Evolutionary conservation across 92 coral and sea anemone species (phyloP).

Genomic region (Muricea muricata): DNA sequence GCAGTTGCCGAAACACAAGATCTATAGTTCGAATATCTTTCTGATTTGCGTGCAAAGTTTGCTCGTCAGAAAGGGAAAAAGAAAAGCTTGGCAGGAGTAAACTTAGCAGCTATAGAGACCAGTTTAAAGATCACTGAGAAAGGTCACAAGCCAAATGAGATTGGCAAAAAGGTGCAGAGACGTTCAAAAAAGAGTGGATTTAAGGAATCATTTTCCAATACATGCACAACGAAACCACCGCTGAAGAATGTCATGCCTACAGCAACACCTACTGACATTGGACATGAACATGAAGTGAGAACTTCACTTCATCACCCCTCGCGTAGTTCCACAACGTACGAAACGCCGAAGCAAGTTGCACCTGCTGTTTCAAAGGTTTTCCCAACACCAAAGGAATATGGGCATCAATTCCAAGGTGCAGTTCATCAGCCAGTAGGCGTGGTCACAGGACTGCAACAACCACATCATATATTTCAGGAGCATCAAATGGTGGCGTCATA

Average conservation of each 20-base stretch:
- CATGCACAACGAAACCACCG: not conserved
- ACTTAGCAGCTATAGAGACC: slow-evolving; percentile 33
- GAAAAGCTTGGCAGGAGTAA: slow-evolving; percentile 7
- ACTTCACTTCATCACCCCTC: not conserved
- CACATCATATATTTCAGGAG: too few relatives aligned
- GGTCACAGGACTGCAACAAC: too few relatives aligned
- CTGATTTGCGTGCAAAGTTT: slow-evolving; percentile 26
- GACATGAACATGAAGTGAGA: not conserved
- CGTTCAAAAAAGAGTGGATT: not conserved
- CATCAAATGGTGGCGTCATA: too few relatives aligned
- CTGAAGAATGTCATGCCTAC: not conserved
- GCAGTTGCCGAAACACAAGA: slow-evolving; percentile 45
- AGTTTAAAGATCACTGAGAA: slow-evolving; percentile 41
- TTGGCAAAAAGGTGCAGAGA: slow-evolving; percentile 26
- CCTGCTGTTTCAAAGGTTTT: not conserved
- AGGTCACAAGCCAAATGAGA: slow-evolving; percentile 43
- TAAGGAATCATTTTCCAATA: not conserved
- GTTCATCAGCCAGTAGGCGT: not conserved
- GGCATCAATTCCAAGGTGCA: not conserved
- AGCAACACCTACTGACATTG: not conserved
- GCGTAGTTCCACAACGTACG: not conserved
- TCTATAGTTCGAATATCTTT: slow-evolving; percentile 7
- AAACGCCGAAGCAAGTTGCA: not conserved
- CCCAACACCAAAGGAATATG: not conserved
- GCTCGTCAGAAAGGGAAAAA: not conserved